phyloP scores from a whole-genome alignment of 2,888 invertebrate species.

The Tiliacea citrago region DNA sequence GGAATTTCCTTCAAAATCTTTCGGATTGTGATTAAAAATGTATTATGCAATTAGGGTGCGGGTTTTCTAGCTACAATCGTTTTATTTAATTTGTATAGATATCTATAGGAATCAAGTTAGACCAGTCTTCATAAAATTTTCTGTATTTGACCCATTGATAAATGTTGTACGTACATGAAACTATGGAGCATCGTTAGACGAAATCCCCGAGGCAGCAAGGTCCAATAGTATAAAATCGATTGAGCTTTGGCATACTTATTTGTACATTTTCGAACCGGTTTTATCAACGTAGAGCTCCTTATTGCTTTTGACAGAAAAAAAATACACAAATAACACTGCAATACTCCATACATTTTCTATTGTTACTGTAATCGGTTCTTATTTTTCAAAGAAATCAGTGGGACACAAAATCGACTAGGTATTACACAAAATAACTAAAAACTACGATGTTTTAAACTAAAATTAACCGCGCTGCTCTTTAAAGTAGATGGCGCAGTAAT shows the following conservation, averaged over 20 bases:
- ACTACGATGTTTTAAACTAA: neutral
- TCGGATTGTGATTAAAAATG: no score
- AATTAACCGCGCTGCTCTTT: neutral
- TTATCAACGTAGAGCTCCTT: no score
- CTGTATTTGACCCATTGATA: neutral
- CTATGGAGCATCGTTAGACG: neutral
- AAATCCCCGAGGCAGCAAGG: neutral
- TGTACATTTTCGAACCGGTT: no score
- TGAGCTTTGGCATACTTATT: no score
- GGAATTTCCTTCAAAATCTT: no score
- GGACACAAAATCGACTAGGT: neutral
- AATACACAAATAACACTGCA: no score
- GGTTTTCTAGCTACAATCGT: neutral
- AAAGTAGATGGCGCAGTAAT: conserved; percentile 9
- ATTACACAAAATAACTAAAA: neutral
- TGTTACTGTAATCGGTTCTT: neutral
- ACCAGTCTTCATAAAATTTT: neutral
- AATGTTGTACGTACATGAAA: neutral
- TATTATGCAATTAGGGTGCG: no score
- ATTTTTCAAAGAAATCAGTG: neutral
- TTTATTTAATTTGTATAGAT: neutral
- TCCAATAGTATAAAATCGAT: neutral
- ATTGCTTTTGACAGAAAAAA: neutral
- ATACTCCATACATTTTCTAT: neutral
- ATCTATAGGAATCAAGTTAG: no score